Evolutionary conservation across 1,140 invertebrate genomes (phyloP).

Genomic region (Berghia stephanieae): DNA sequence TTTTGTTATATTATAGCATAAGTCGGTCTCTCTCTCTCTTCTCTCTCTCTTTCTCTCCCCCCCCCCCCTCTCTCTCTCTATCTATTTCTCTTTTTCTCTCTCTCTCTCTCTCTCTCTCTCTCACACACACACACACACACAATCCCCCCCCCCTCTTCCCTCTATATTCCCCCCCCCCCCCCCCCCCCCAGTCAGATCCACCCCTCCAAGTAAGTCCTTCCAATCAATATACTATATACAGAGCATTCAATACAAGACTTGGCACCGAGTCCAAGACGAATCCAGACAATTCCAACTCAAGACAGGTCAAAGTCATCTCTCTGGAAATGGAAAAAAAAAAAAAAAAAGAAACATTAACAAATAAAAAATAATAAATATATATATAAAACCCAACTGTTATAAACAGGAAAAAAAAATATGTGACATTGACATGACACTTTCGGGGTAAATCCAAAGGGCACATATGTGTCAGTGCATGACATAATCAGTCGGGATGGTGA

Average conservation of each 20-base stretch:
- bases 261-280: background rate
- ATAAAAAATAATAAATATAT: background rate
- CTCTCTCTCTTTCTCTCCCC: background rate
- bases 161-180: no score
- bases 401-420: background rate
- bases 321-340: constrained; percentile 20
- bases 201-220: no score
- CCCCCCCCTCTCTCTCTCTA: background rate
- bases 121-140: background rate
- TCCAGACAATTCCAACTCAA: background rate
- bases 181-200: no score
- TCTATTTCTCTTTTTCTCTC: constrained; percentile 16
- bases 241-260: background rate
- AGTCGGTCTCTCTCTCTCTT: constrained; percentile 6
- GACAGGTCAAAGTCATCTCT: constrained; percentile 34
- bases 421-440: background rate
- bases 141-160: no score
- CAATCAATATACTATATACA: background rate
- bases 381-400: background rate
- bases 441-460: no score
- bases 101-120: background rate
- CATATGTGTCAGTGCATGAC: no score
- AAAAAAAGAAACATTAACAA: background rate
- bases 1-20: background rate
- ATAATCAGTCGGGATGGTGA: no score